Evolutionary conservation across 2,113 vertebrate species (phyloP).

Genomic region (Pontoporia blainvillei): DNA sequence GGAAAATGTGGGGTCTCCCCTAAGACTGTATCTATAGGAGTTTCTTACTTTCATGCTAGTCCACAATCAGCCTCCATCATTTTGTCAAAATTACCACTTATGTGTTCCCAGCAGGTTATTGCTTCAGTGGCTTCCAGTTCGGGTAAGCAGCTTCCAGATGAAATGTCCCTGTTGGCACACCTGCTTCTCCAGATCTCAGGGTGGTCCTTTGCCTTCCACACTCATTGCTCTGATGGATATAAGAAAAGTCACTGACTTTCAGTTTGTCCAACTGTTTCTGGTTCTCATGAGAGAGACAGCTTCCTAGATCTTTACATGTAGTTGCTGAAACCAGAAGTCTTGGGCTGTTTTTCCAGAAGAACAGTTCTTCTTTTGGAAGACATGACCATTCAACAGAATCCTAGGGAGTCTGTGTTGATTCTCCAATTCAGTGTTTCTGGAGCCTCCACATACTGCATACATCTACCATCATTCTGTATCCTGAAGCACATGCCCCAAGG

Average conservation of each 20-base stretch:
- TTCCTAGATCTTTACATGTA: neutral
- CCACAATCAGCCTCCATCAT: neutral
- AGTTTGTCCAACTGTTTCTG: neutral
- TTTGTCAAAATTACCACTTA: neutral
- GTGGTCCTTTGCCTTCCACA: neutral
- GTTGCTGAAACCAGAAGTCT: neutral
- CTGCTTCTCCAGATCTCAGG: neutral
- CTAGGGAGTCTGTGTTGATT: neutral
- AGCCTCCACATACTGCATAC: neutral
- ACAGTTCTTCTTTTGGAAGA: neutral
- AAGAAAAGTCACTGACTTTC: neutral
- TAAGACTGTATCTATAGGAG: neutral
- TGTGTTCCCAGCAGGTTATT: neutral
- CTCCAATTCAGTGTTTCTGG: neutral
- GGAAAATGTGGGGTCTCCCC: neutral
- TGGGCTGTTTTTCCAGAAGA: neutral
- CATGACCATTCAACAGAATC: neutral
- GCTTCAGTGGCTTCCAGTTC: neutral
- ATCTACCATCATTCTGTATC: no score
- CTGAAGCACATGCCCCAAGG: fast-evolving
- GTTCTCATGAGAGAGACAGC: neutral
- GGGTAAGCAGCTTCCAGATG: neutral
- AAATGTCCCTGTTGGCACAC: neutral
- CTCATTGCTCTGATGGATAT: neutral
- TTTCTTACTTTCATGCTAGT: neutral